phyloP scores from a whole-genome alignment of 2,113 vertebrate species.

The Camelus dromedarius region DNA sequence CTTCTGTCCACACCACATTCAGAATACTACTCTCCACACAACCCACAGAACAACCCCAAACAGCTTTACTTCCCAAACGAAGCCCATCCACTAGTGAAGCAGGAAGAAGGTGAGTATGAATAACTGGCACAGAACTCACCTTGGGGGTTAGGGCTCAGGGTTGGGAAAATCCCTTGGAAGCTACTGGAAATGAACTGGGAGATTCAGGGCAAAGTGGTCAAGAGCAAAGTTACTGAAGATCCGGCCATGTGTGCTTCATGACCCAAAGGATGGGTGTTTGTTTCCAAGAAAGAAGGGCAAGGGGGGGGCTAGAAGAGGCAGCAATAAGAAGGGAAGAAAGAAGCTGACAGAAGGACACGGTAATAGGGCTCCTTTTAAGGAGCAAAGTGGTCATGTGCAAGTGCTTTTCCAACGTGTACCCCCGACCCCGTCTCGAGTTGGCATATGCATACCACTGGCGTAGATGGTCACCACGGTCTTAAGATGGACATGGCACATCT shows the following conservation, averaged over 20 bases:
- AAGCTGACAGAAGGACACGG: background rate
- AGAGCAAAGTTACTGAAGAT: background rate
- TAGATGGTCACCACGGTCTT: background rate
- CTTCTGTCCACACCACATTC: background rate
- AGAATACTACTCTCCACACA: background rate
- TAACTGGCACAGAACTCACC: background rate
- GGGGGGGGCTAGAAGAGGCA: background rate
- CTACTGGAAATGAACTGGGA: background rate
- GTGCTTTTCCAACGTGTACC: background rate
- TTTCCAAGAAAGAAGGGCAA: conserved; percentile 8
- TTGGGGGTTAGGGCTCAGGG: background rate
- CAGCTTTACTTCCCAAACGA: conserved; percentile 13
- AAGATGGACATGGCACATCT: background rate
- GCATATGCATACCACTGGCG: background rate
- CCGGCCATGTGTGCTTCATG: background rate
- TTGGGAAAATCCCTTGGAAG: conserved; percentile 37
- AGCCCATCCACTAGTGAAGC: background rate
- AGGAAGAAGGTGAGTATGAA: background rate
- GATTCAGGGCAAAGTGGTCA: conserved; percentile 14
- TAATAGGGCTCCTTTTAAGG: background rate
- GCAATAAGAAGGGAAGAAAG: background rate
- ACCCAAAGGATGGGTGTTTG: background rate
- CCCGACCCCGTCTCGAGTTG: background rate
- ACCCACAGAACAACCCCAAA: background rate
- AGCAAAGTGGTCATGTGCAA: background rate